Percentiles rank a stretch among this genome's conserved stretches.
phyloP scores from a whole-genome alignment of 2,888 invertebrate species.

The Saturnia japonica region DNA sequence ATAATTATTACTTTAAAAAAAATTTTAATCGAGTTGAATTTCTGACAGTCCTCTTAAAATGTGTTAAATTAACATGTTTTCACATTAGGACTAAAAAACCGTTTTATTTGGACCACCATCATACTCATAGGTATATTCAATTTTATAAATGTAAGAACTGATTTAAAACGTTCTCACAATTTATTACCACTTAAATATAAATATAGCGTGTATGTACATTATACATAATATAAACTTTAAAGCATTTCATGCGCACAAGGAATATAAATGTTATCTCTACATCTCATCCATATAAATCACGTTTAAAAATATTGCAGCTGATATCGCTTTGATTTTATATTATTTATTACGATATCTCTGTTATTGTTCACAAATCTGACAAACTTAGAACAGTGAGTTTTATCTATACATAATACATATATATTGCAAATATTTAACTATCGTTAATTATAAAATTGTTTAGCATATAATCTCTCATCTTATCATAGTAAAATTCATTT shows the following conservation, averaged over 20 bases:
- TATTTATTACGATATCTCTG: conserved; percentile 24
- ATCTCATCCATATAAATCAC: conserved; percentile 42
- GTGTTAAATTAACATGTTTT: too few species aligned
- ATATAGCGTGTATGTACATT: neutral
- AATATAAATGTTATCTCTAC: conserved; percentile 41
- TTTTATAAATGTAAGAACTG: neutral
- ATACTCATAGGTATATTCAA: too few species aligned
- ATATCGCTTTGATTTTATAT: conserved; percentile 32
- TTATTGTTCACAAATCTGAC: conserved; percentile 11
- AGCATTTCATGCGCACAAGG: conserved; percentile 33
- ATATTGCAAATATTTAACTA: too few species aligned
- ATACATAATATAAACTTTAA: neutral
- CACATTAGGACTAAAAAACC: too few species aligned
- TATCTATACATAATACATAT: neutral
- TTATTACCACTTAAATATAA: neutral
- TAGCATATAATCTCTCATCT: neutral
- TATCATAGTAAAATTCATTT: neutral
- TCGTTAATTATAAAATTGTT: neutral
- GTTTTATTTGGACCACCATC: too few species aligned
- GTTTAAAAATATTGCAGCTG: conserved; percentile 38
- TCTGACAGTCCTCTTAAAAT: too few species aligned
- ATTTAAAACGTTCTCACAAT: neutral
- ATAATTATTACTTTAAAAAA: too few species aligned
- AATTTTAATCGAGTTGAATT: too few species aligned
- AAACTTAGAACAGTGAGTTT: neutral